phyloP scores from a whole-genome alignment of 37 sponge, comb jelly and placozoan genomes.

The Spongilla lacustris region DNA sequence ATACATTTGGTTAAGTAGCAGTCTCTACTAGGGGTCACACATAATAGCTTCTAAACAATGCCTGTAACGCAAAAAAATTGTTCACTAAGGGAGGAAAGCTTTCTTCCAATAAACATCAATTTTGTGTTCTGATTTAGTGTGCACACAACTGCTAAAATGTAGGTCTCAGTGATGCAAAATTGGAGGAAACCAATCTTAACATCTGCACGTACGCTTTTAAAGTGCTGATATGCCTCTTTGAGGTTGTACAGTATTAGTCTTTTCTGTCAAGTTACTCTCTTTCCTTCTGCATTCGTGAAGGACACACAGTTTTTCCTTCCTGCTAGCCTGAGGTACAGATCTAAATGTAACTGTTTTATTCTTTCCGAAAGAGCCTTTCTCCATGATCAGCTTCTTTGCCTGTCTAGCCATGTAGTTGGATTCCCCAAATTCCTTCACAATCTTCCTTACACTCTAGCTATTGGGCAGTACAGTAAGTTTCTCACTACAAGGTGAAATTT shows the following conservation, averaged over 20 bases:
- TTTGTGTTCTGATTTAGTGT: constrained; percentile 55
- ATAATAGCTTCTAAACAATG: constrained; percentile 40
- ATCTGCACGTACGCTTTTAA: constrained; percentile 39
- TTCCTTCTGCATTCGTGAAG: constrained; percentile 7
- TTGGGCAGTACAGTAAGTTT: background rate
- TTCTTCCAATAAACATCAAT: constrained; percentile 14
- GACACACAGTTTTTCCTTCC: constrained; percentile 59
- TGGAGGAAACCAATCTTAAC: constrained; percentile 57
- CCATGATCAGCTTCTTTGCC: constrained; percentile 31
- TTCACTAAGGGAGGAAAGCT: constrained; percentile 1
- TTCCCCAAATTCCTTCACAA: background rate
- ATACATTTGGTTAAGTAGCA: constrained; percentile 41
- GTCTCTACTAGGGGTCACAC: constrained; percentile 27
- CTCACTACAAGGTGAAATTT: background rate
- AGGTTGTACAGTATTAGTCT: constrained; percentile 50
- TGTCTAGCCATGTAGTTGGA: constrained; percentile 33
- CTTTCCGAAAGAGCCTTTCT: constrained; percentile 25
- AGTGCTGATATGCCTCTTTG: constrained; percentile 35
- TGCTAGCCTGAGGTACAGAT: constrained; percentile 48
- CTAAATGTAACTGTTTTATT: background rate
- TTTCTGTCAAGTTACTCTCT: constrained; percentile 36
- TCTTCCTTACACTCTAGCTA: background rate
- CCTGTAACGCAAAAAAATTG: background rate
- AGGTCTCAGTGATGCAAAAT: constrained; percentile 58
- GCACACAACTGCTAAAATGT: constrained; percentile 56